Percentiles rank a stretch among this genome's conserved stretches.
These are phyloP conservation scores for Chorisops tibialis DNA, from an alignment of 2,888 invertebrate species.

Conservation along the genomic window DNA sequence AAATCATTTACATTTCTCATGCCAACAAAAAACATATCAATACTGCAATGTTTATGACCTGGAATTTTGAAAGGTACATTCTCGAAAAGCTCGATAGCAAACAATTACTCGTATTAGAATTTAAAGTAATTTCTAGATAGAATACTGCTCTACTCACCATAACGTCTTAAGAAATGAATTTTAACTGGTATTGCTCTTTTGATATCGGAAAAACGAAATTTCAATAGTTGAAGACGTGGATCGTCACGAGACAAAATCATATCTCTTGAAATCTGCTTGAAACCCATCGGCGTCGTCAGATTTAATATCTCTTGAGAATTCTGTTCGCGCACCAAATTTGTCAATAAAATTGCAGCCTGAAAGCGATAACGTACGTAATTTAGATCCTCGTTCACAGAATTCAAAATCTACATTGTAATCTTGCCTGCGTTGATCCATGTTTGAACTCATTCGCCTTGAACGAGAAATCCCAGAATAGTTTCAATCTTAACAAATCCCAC, in stretches of 20 bases:
- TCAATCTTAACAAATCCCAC: constrained; percentile 57
- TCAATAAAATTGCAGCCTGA: constrained; percentile 45
- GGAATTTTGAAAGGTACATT: too few species aligned
- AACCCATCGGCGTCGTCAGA: constrained; percentile 46
- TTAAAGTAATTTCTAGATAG: neutral
- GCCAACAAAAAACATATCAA: constrained; percentile 61
- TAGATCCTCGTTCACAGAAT: neutral
- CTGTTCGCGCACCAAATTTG: constrained; percentile 45
- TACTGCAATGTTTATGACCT: constrained; percentile 59
- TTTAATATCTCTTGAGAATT: constrained; percentile 38
- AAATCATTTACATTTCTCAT: constrained; percentile 50
- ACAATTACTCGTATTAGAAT: neutral
- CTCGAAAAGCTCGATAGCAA: neutral
- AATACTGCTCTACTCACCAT: too few species aligned
- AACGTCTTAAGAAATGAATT: constrained; percentile 34
- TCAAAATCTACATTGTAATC: neutral
- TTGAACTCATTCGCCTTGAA: constrained; percentile 59
- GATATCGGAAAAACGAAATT: constrained; percentile 45
- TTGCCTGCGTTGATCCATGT: constrained; percentile 58
- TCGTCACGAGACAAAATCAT: constrained; percentile 47
- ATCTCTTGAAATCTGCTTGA: constrained; percentile 47
- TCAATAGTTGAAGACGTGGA: constrained; percentile 42
- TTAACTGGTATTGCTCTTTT: constrained; percentile 47
- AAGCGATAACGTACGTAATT: constrained; percentile 19
- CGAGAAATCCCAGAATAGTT: constrained; percentile 56